Evolutionary conservation across 2,113 vertebrate species (phyloP).

Genomic region (Hemibagrus wyckioides): DNA sequence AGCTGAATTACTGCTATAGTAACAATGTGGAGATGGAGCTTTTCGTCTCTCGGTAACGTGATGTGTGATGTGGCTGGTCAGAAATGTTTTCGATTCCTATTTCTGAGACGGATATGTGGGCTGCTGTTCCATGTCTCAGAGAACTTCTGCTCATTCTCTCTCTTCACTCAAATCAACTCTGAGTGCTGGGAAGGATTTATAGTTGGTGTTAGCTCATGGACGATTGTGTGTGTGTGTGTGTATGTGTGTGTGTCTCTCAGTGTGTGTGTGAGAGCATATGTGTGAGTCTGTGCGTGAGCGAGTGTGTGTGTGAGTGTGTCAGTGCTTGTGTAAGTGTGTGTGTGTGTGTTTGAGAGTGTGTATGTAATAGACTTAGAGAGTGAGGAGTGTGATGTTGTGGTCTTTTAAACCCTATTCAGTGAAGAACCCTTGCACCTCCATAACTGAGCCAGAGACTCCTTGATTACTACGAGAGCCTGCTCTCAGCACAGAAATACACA

Average conservation of each 20-base stretch:
- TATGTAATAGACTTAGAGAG: background rate
- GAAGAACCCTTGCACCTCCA: slow-evolving; percentile 1
- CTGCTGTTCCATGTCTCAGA: slow-evolving; percentile 14
- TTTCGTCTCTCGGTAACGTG: slow-evolving; percentile 25
- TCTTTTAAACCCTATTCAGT: slow-evolving; percentile 36
- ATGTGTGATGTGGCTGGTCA: slow-evolving; percentile 17
- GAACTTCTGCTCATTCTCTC: background rate
- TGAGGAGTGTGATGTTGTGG: background rate
- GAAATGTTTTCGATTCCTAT: slow-evolving; percentile 14
- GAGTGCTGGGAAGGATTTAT: background rate
- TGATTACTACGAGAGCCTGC: slow-evolving; percentile 24
- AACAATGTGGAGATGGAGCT: slow-evolving; percentile 23
- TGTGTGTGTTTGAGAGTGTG: background rate
- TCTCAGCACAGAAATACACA: slow-evolving; percentile 26
- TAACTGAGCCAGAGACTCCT: slow-evolving; percentile 29
- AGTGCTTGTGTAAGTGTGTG: background rate
- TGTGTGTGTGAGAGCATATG: background rate
- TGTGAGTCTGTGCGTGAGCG: background rate
- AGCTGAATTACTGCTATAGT: slow-evolving; percentile 46
- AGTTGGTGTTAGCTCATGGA: background rate
- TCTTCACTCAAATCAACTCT: background rate
- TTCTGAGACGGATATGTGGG: slow-evolving; percentile 2
- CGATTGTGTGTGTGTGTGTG: background rate
- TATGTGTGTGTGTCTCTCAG: slow-evolving; percentile 3
- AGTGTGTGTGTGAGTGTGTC: background rate